Conservation (phyloP, 2,113 vertebrate genomes). For the Gobius niger region DNA sequence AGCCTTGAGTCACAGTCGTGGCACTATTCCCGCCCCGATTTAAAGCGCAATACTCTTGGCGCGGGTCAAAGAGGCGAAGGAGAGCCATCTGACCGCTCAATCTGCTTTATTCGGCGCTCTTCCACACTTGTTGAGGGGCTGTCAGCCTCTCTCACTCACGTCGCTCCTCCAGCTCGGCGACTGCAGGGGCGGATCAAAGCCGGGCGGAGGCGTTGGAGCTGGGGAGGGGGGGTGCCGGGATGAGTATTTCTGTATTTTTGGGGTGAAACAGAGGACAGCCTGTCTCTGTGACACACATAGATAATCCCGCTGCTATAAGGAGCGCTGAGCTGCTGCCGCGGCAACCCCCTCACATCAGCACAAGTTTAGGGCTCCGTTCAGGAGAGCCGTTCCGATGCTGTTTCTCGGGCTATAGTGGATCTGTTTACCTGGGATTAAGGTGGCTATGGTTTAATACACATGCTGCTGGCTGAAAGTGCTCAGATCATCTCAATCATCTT, state of each 20-base stretch:
- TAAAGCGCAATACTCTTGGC: too few species aligned
- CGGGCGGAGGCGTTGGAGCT: conserved; percentile 52
- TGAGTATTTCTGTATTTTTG: conserved; percentile 59
- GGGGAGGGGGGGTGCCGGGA: not conserved
- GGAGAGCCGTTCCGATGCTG: not conserved
- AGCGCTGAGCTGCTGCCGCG: conserved; percentile 19
- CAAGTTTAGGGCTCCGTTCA: not conserved
- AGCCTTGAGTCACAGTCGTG: too few species aligned
- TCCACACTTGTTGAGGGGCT: conserved; percentile 70
- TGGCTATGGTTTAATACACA: not conserved
- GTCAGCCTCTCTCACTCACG: conserved; percentile 64
- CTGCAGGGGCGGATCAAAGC: conserved; percentile 76
- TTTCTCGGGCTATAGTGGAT: not conserved
- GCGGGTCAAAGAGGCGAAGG: not conserved
- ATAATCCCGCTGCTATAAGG: conserved; percentile 29
- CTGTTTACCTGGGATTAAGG: not conserved
- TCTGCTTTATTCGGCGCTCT: conserved; percentile 8
- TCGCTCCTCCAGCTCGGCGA: conserved; percentile 62
- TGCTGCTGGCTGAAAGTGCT: not conserved
- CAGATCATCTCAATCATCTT: not conserved
- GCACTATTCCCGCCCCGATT: too few species aligned
- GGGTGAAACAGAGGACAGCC: conserved; percentile 73
- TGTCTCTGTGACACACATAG: conserved; percentile 64
- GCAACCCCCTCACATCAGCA: not conserved
- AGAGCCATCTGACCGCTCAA: conserved; percentile 5